phyloP scores from a whole-genome alignment of 2,113 vertebrate species.

The Etia nguti region DNA sequence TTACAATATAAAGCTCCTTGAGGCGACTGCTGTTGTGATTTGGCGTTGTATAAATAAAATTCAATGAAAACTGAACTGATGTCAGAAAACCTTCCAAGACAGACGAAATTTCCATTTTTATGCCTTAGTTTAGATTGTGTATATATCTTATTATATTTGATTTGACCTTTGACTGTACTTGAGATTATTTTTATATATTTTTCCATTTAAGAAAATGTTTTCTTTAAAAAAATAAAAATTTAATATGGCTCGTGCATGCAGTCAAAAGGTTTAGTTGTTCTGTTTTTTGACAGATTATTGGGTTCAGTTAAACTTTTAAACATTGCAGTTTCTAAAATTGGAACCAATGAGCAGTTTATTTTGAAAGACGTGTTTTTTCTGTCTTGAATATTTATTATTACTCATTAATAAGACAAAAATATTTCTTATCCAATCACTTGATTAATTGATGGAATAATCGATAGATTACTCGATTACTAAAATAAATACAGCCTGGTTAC shows the following conservation, averaged over 20 bases:
- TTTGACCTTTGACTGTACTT: background rate
- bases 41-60: background rate
- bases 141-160: background rate
- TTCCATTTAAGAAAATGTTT: background rate
- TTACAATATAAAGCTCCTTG: background rate
- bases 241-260: background rate
- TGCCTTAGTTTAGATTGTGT: background rate
- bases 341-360: background rate
- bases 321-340: background rate
- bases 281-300: background rate
- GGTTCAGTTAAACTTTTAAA: background rate
- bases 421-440: background rate
- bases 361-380: background rate
- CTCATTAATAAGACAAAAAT: background rate
- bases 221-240: accelerated
- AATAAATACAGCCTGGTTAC: background rate
- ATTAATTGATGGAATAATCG: background rate
- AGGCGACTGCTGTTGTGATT: background rate
- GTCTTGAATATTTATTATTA: background rate
- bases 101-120: background rate
- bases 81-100: background rate
- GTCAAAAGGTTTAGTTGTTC: background rate
- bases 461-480: background rate
- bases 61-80: background rate
- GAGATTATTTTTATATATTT: accelerated